Base-by-base conservation (phyloP, 2,113 vertebrate genomes). In the Muntiacus muntjak region DNA sequence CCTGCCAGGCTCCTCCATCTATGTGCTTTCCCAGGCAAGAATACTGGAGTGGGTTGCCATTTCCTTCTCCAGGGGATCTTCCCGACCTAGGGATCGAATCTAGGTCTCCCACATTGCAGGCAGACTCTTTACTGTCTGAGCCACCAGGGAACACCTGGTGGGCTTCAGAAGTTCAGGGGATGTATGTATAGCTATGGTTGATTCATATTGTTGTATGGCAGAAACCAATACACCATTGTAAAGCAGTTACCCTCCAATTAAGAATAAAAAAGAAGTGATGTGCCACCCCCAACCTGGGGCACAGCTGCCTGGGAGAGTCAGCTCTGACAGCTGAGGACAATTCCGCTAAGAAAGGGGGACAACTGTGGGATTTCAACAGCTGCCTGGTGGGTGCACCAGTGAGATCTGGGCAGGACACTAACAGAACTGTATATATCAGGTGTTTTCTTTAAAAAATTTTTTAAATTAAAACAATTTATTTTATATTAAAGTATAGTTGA, bases 301-400 rank as follows among this genome's bases (percentile, higher is more conserved):
- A 64, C 47, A 93, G 52, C 15, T 82, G 83, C 74, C 45, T 14
- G 5, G 50, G 54, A 47, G 16, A 47, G 17, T 55, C 58, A 54
- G 28, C 30, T 88, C n/a, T 91, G 89, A 93, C 96, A 95, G 78
- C 89, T 86, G 89, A 89, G 83, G 50, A 47, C 36, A 91, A 54
- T 58, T 89, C 52, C 36, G 21, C 40, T n/a, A 83, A 57, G 84
- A 88, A 93, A 87, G 15, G 50, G 14, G 47, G 52, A 50, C 62
- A 87, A 83, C 67, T 64, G 67, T 87, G 54, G 93, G 60, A 62
- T 45, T 79, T 92, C 36, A 55, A 90, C 82, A 91, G 92, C 50
- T 85, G 30, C 43, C 71, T 3, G 11, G 55, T 94, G 86, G 60
- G 36, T 28, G 21, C 25, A 36, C 17, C 62, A 84, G 45, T 81